phyloP scores from a whole-genome alignment of 2,888 invertebrate species.

The Torymus aiolomorphi region DNA sequence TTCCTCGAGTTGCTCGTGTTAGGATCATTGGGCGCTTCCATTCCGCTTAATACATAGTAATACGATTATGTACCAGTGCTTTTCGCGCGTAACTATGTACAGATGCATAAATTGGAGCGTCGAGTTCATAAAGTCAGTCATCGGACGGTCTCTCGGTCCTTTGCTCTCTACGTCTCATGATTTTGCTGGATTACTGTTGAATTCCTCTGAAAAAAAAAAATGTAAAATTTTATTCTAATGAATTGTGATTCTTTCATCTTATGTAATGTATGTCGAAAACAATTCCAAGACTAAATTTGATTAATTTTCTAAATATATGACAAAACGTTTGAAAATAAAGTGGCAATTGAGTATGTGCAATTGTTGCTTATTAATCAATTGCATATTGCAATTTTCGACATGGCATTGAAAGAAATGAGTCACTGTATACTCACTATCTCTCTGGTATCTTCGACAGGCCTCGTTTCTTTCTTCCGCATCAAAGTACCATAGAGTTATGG shows the following conservation, averaged over 20 bases:
- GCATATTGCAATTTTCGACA: not conserved
- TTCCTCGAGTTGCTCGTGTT: conserved; percentile 57
- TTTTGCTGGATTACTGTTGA: conserved; percentile 61
- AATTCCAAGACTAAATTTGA: not conserved
- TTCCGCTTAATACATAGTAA: conserved; percentile 67
- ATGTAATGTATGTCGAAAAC: not conserved
- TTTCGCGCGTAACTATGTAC: conserved; percentile 64
- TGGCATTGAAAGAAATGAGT: conserved; percentile 22
- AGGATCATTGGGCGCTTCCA: conserved; percentile 57
- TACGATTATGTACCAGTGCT: conserved; percentile 69
- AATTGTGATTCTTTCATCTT: not conserved
- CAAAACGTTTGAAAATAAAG: too few species aligned
- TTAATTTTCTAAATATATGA: not conserved
- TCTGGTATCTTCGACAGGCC: conserved; percentile 80
- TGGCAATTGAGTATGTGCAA: too few species aligned
- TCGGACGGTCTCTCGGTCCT: conserved; percentile 63
- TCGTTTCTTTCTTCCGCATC: conserved; percentile 89
- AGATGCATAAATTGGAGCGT: conserved; percentile 62
- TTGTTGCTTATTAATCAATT: too few species aligned
- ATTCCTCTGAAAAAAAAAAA: conserved; percentile 63
- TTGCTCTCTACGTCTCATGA: conserved; percentile 64
- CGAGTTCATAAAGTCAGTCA: conserved; percentile 65
- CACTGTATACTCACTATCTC: conserved; percentile 75
- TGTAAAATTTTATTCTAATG: conserved; percentile 10
- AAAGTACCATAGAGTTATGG: conserved; percentile 95